These are phyloP conservation scores for Reticulitermes lucifugus DNA, from an alignment of 2,888 invertebrate genomes.

Conservation along the genomic window DNA sequence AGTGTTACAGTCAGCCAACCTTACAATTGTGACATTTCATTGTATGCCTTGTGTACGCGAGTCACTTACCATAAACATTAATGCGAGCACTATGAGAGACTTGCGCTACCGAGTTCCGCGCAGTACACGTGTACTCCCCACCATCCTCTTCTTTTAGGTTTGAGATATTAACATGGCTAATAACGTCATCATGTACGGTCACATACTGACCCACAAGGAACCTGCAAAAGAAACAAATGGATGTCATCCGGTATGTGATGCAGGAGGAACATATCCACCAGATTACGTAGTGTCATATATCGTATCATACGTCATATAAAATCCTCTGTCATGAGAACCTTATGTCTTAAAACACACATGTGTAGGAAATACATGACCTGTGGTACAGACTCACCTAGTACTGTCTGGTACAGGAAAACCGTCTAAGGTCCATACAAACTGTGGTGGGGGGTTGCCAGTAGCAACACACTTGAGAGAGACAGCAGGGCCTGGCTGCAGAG, in stretches of 20 bases:
- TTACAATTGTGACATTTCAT: no score
- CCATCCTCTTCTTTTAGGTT: conserved; percentile 90
- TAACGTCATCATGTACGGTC: conserved; percentile 91
- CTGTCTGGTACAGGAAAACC: conserved; percentile 86
- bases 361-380: conserved; percentile 9
- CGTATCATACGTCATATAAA: no score
- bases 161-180: conserved; percentile 92
- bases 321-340: no score
- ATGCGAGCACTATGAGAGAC: conserved; percentile 86
- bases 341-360: no score
- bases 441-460: conserved; percentile 94
- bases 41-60: no score
- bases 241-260: no score
- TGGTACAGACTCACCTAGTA: conserved; percentile 67
- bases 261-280: no score
- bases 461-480: conserved; percentile 94
- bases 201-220: conserved; percentile 93
- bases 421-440: conserved; percentile 91
- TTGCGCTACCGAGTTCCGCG: conserved; percentile 84
- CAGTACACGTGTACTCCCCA: conserved; percentile 88
- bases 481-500: conserved; percentile 90
- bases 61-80: conserved; percentile 78
- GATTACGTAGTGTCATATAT: no score
- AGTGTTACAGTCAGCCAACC: no score
- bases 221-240: conserved; percentile 63